These are phyloP conservation scores for Paragorgia papillata DNA, from an alignment of 92 coral and sea anemone genomes.

Conservation along the genomic window DNA sequence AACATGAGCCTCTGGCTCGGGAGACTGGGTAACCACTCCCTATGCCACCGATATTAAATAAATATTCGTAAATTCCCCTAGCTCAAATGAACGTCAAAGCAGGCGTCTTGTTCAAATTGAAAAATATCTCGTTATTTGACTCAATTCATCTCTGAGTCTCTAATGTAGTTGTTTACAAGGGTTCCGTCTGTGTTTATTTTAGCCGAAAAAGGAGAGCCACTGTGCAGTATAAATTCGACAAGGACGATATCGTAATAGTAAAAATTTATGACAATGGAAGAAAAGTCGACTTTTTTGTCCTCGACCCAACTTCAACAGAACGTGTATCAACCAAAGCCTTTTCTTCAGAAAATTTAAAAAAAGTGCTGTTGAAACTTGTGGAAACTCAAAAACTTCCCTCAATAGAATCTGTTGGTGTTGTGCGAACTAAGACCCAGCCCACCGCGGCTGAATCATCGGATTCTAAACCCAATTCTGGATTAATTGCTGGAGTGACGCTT, in stretches of 20 bases:
- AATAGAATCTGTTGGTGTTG: not conserved
- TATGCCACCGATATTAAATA: too few species aligned
- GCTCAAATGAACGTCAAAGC: too few species aligned
- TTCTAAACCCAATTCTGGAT: not conserved
- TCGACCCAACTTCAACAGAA: not conserved
- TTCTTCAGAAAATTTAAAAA: not conserved
- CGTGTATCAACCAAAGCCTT: not conserved
- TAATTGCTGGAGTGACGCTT: not conserved
- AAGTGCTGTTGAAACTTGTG: not conserved
- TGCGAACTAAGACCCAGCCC: not conserved
- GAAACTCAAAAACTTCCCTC: not conserved
- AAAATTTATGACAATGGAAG: too few species aligned
- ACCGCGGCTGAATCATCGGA: not conserved
- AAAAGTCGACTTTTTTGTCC: not conserved
- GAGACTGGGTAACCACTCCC: too few species aligned
- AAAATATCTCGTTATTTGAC: too few species aligned
- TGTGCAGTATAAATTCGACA: not conserved
- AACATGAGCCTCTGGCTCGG: too few species aligned
- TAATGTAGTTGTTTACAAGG: too few species aligned
- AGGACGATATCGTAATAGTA: not conserved
- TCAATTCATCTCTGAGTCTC: too few species aligned
- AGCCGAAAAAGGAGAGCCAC: slow-evolving; percentile 12
- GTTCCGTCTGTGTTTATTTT: too few species aligned
- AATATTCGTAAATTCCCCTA: too few species aligned
- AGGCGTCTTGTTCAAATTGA: too few species aligned